Conservation (phyloP, 2,888 invertebrate species). For the Chrysolina americana region DNA sequence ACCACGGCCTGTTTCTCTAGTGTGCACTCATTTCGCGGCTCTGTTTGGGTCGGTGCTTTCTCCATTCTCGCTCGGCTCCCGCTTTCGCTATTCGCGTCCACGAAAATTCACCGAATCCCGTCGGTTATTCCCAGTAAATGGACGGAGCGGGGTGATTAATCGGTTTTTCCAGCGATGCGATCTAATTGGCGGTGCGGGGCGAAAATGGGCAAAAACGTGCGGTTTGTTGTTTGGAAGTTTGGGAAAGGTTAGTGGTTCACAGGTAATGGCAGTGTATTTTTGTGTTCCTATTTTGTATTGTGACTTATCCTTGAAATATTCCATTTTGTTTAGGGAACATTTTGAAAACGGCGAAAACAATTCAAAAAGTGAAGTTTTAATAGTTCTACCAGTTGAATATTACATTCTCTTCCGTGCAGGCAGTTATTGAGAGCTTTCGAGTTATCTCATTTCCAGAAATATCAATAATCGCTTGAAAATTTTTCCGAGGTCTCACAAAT, state of each 20-base stretch:
- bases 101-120: not conserved
- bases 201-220: conserved; percentile 4
- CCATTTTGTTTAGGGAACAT: not conserved
- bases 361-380: not conserved
- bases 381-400: not conserved
- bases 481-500: no score
- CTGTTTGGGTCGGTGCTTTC: conserved; percentile 28
- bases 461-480: no score
- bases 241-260: conserved; percentile 17
- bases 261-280: not conserved
- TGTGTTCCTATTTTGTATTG: not conserved
- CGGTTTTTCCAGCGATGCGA: conserved; percentile 12
- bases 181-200: conserved; percentile 5
- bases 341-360: no score
- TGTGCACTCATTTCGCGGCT: conserved; percentile 36
- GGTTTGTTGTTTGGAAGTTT: conserved; percentile 5
- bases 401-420: not conserved
- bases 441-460: no score
- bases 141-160: not conserved
- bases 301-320: not conserved
- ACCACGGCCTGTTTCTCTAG: conserved; percentile 40
- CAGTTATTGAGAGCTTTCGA: no score
- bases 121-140: not conserved
- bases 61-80: conserved; percentile 18
- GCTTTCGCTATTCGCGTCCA: not conserved